phyloP scores from a whole-genome alignment of 2,888 invertebrate species.

The Zeuzera pyrina region DNA sequence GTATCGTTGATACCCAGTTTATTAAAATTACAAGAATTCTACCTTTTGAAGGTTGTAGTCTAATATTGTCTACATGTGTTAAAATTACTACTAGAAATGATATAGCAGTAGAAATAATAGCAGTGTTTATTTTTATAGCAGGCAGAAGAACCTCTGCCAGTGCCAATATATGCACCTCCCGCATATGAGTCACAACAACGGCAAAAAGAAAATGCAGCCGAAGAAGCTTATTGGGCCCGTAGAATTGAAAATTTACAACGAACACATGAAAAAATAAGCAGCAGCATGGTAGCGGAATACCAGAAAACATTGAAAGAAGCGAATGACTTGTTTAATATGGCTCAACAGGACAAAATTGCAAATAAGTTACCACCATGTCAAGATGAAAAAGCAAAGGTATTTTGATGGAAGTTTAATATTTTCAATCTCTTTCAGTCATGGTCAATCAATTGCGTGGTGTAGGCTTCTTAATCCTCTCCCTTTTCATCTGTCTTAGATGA shows the following conservation, averaged over 20 bases:
- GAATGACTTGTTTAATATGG: conserved; percentile 48
- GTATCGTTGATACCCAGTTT: neutral
- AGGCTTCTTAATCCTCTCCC: too few relatives aligned
- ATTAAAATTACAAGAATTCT: neutral
- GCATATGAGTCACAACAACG: conserved; percentile 34
- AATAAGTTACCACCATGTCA: conserved; percentile 58
- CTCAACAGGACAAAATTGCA: conserved; percentile 42
- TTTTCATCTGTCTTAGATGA: too few relatives aligned
- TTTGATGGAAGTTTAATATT: too few relatives aligned
- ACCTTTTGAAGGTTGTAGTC: neutral
- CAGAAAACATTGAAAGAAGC: conserved; percentile 60
- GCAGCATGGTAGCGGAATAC: conserved; percentile 54
- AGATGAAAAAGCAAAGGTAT: conserved; percentile 61
- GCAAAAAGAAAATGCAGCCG: conserved; percentile 44
- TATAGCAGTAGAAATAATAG: neutral
- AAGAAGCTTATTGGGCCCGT: conserved; percentile 60
- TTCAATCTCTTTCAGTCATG: too few relatives aligned
- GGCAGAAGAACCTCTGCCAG: conserved; percentile 38
- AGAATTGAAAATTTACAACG: conserved; percentile 57
- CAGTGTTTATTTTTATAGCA: conserved; percentile 30
- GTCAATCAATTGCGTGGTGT: too few relatives aligned
- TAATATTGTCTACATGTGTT: neutral
- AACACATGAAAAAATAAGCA: conserved; percentile 55
- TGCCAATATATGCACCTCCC: conserved; percentile 30
- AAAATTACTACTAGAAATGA: neutral